Conservation (phyloP, 2,888 invertebrate genomes). For the Coelopa pilipes region DNA sequence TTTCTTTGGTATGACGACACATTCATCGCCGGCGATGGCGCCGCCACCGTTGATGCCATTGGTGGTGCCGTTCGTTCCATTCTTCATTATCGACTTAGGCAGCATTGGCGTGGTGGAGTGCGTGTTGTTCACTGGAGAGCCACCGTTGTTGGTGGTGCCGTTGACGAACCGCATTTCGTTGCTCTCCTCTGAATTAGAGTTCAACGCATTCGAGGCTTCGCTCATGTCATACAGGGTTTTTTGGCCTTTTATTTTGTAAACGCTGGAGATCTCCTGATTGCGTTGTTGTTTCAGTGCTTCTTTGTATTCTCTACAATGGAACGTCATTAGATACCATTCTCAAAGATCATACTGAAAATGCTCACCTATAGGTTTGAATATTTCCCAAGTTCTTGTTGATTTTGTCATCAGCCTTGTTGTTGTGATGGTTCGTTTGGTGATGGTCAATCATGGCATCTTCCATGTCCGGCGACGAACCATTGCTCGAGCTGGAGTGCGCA, state of each 20-base stretch:
- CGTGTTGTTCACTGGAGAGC: slow-evolving; percentile 19
- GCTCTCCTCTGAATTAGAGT: slow-evolving; percentile 46
- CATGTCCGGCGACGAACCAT: slow-evolving; percentile 62
- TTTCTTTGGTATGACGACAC: slow-evolving; percentile 67
- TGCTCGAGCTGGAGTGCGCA: slow-evolving; percentile 60
- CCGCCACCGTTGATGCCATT: slow-evolving; percentile 39
- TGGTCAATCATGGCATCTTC: slow-evolving; percentile 61
- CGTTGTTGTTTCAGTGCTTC: slow-evolving; percentile 88
- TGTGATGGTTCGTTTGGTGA: slow-evolving; percentile 50
- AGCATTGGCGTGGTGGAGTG: slow-evolving; percentile 41
- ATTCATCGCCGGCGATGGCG: slow-evolving; percentile 52
- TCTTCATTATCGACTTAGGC: slow-evolving; percentile 64
- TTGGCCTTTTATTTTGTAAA: slow-evolving; percentile 72
- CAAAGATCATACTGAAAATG: background rate
- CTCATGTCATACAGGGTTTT: slow-evolving; percentile 62
- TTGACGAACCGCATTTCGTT: slow-evolving; percentile 44
- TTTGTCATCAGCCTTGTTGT: slow-evolving; percentile 56
- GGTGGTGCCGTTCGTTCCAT: slow-evolving; percentile 45
- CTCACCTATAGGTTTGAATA: slow-evolving; percentile 66
- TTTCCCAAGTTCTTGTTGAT: slow-evolving; percentile 62
- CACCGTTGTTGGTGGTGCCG: slow-evolving; percentile 35
- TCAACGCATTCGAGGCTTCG: slow-evolving; percentile 45
- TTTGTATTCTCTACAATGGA: slow-evolving; percentile 80
- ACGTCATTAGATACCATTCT: no score
- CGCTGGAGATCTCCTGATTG: slow-evolving; percentile 76